Evolutionary conservation across 2,797 vertebrate genomes (phyloP), one percentile per base, ranked within the genome.

Genomic region (Pangasius sanitwongsei): DNA sequence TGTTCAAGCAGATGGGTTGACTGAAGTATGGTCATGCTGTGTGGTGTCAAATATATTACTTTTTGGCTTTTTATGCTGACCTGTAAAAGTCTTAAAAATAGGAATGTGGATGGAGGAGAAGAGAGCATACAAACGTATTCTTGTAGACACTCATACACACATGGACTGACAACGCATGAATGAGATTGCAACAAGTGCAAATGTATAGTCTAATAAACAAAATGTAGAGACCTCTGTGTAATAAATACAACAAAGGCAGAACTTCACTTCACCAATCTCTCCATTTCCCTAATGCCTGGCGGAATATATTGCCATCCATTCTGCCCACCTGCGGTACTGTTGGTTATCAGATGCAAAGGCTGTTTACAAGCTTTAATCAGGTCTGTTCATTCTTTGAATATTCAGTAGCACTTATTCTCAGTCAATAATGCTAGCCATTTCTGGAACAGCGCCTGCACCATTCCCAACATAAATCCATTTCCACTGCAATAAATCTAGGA

Each of bases 321-420:
- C 59, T 55, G 48, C 28, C 83, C 72, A 86, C 78, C 88, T 86
- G 69, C 50, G 18, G 2, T 55, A 28, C n/a, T 74, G 85, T 59
- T 65, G 67, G 65, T 53, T 65, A 82, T 74, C 86, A 87, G 80
- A 86, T 53, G 57, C 82, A 82, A 65, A 31, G 70, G 18, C 84
- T 72, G 11, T 82, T 75, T n/a, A 82, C 65, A 48, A 87, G 82
- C 87, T 93, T 95, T 95, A 95, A 95, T 94, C 95, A 95, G 93
- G 94, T 93, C 92, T 81, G 91, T 91, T 90, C 91, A 70, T 48
- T 89, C 89, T 72, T 93, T 95, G 94, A 96, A 95, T 96, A 95
- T 96, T 96, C 95, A 96, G 89, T 92, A 91, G 92, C 94, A 94
- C 93, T 94, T 94, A 93, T 91, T 87, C 72, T 93, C 90, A 91